Base-by-base conservation (phyloP, 2,797 vertebrate genomes). In the Sebastes oblongus region DNA sequence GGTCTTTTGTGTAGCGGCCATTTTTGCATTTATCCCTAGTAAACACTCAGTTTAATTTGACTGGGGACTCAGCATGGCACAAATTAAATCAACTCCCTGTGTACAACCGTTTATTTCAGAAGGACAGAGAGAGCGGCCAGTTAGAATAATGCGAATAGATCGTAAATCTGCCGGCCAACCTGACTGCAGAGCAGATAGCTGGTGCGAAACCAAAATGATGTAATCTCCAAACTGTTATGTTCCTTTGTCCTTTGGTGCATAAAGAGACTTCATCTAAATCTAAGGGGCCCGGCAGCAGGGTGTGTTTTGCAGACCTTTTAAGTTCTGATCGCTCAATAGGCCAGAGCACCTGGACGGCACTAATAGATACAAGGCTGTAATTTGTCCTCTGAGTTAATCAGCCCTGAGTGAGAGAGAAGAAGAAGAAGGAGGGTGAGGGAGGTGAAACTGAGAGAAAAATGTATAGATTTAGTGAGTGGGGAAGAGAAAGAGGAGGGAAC, bases 341-440 rank as follows among this genome's bases (percentile, higher is more conserved):
- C 78, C 80, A 56, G 13, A 62, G 86, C 89, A 90, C 91, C 88
- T 90, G 86, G 86, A 92, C 58, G 75, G 72, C 82, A 76, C 85
- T 93, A 90, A 92, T 87, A 76, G 90, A 86, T 74, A 84, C 91
- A 78, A 68, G 86, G 80, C 82, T 89, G 88, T 83, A 90, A 91
- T 93, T 90, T 90, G 91, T 93, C 85, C 87, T 83, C 59, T 16
- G 89, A 90, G 89, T 91, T 91, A 91, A 94, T 93, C 86, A 91
- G 85, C 24, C 68, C 70, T 68, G 80, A 78, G 88, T 36, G 36
- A 64, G 61, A 64, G 75, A 60, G 60, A 73, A 14, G 29, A 70
- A 75, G 61, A 65, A 78, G 79, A 32, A 85, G 70, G 20, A 1
- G n/a, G 76, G 79, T 74, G 36, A 64, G 61, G 52, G 59, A 70